Percentiles rank a stretch among this genome's conserved stretches.
phyloP scores from a whole-genome alignment of 1,140 invertebrate species.

The Drosophila auraria region DNA sequence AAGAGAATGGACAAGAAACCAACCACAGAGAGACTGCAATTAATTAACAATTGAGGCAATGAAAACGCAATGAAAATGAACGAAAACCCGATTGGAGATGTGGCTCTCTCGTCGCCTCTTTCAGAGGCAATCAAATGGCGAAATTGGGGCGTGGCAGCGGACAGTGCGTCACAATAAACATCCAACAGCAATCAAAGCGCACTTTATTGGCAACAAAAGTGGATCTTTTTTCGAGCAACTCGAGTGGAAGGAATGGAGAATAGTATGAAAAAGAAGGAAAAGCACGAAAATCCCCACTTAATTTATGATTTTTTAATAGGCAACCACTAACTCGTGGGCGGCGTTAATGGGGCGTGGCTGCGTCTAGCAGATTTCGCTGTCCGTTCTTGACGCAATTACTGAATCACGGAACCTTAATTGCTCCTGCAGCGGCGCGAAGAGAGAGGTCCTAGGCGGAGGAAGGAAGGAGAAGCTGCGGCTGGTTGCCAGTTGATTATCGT shows the following conservation, averaged over 20 bases:
- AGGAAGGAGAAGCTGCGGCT: constrained; percentile 13
- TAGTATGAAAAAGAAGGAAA: constrained; percentile 2
- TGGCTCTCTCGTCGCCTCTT: background rate
- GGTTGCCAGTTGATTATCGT: constrained; percentile 39
- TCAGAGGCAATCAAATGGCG: constrained; percentile 4
- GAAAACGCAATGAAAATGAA: constrained; percentile 35
- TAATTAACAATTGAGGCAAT: constrained; percentile 36
- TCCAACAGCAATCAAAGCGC: constrained; percentile 34
- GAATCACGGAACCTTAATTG: constrained; percentile 38
- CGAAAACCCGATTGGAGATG: constrained; percentile 14
- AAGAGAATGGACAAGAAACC: background rate
- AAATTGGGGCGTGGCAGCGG: constrained; percentile 1
- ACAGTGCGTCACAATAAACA: constrained; percentile 25
- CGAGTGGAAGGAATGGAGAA: constrained; percentile 8
- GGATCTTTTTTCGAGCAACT: background rate
- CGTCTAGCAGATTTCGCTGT: constrained; percentile 14
- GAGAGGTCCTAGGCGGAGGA: constrained; percentile 5
- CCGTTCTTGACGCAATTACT: constrained; percentile 39
- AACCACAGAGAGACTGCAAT: constrained; percentile 5
- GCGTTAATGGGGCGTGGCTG: constrained; percentile 31
- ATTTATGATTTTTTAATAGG: constrained; percentile 49
- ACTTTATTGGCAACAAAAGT: constrained; percentile 28
- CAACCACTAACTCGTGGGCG: constrained; percentile 22
- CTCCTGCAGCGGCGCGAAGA: constrained; percentile 8
- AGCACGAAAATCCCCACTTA: constrained; percentile 7